Evolutionary conservation across 2,113 vertebrate genomes (phyloP).

Genomic region (Polypterus bichir): DNA sequence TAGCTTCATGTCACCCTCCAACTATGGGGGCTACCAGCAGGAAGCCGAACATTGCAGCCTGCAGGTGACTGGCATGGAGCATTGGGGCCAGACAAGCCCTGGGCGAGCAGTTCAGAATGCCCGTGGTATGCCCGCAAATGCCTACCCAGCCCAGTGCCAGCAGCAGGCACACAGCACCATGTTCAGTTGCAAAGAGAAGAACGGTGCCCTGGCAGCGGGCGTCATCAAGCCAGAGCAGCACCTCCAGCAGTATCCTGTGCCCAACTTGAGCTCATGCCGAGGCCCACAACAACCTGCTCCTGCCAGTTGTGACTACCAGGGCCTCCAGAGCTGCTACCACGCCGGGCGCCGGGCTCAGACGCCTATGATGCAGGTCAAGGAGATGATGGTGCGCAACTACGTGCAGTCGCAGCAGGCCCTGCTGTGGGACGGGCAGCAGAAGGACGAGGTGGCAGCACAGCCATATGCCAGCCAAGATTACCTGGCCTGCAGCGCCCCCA

Average conservation of each 20-base stretch:
- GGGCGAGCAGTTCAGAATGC: constrained; percentile 21
- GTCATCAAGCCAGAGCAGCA: constrained; percentile 79
- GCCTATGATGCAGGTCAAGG: constrained; percentile 74
- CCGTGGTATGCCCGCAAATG: constrained; percentile 23
- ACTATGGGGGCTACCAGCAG: neutral
- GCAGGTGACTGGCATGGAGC: constrained; percentile 23
- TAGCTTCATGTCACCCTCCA: constrained; percentile 39
- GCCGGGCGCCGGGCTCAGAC: constrained; percentile 52
- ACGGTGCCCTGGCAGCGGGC: constrained; percentile 37
- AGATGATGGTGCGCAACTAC: constrained; percentile 84
- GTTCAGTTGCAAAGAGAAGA: constrained; percentile 37
- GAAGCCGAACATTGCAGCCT: too few relatives aligned
- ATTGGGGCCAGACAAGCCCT: constrained; percentile 22
- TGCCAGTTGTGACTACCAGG: constrained; percentile 42
- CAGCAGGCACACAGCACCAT: constrained; percentile 32
- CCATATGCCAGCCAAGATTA: constrained; percentile 40
- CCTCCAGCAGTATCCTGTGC: constrained; percentile 47
- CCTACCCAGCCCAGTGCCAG: constrained; percentile 1
- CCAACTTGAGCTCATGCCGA: constrained; percentile 58
- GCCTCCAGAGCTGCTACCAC: constrained; percentile 10
- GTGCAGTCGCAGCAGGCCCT: constrained; percentile 88
- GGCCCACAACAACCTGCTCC: constrained; percentile 15
- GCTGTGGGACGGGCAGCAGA: constrained; percentile 72
- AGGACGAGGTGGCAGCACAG: constrained; percentile 33
- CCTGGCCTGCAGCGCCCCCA: constrained; percentile 45